Conservation (phyloP, 37 sponge, comb jelly and placozoan genomes). For the Diacarnus erythraeanus region DNA sequence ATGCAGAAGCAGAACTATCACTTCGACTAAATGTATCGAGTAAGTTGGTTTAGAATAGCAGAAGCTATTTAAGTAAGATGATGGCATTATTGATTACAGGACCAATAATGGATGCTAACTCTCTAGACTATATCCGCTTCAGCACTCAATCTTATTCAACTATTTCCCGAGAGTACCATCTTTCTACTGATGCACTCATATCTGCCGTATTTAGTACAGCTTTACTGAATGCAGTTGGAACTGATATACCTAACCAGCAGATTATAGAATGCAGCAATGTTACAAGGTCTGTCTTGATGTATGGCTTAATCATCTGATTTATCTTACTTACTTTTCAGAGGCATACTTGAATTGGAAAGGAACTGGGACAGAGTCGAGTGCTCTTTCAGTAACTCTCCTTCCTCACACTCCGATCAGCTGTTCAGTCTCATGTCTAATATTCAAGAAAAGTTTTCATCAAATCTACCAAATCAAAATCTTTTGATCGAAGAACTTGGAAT, state of each 20-base stretch:
- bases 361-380: conserved; percentile 9
- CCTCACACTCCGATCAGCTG: background rate
- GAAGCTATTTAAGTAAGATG: too few relatives aligned
- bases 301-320: too few relatives aligned
- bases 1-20: background rate
- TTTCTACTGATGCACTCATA: background rate
- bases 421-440: background rate
- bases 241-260: background rate
- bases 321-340: too few relatives aligned
- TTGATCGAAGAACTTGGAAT: background rate
- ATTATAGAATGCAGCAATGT: background rate
- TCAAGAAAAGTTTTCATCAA: background rate
- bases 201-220: background rate
- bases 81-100: too few relatives aligned
- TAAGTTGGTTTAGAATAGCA: too few relatives aligned
- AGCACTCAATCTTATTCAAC: background rate
- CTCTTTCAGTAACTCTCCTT: background rate
- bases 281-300: background rate
- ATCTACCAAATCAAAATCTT: background rate
- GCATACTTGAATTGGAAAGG: background rate
- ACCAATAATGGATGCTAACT: background rate
- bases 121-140: background rate
- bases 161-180: background rate
- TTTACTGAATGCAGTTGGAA: background rate
- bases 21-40: too few relatives aligned